Evolutionary conservation across 2,113 vertebrate genomes (phyloP).

Genomic region (Planiliza haematocheilus): DNA sequence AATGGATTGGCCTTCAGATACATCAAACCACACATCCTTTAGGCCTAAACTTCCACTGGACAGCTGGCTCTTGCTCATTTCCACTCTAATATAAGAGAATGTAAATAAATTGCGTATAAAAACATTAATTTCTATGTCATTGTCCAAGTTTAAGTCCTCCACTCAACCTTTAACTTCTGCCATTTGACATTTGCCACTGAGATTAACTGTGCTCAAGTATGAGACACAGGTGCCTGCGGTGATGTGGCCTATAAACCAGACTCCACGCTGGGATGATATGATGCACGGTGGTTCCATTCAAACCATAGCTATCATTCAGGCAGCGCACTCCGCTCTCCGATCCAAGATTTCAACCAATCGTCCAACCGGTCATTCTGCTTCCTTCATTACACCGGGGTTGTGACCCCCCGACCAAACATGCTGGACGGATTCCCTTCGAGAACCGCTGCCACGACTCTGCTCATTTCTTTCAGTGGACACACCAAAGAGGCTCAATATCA

Average conservation of each 20-base stretch:
- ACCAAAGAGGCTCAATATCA: slow-evolving; percentile 17
- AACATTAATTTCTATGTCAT: no score
- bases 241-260: slow-evolving; percentile 3
- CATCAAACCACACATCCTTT: no score
- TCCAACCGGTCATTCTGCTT: slow-evolving; percentile 55
- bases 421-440: slow-evolving; percentile 26
- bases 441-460: slow-evolving; percentile 19
- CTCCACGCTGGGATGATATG: slow-evolving; percentile 9
- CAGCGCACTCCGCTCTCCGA: slow-evolving; percentile 18
- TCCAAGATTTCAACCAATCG: slow-evolving; percentile 51
- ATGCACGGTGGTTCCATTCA: slow-evolving; percentile 28
- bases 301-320: slow-evolving; percentile 31
- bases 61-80: not conserved
- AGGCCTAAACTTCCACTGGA: no score
- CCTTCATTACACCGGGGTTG: slow-evolving; percentile 42
- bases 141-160: no score
- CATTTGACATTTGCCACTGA: no score
- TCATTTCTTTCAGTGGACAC: slow-evolving; percentile 52
- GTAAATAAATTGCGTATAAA: no score
- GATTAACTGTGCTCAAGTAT: no score
- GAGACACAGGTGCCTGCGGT: slow-evolving; percentile 53
- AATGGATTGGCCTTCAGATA: no score
- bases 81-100: not conserved
- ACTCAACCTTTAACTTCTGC: no score
- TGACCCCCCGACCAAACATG: slow-evolving; percentile 18